phyloP scores from a whole-genome alignment of 2,113 vertebrate genomes.

The Cyprinodon variegatus region DNA sequence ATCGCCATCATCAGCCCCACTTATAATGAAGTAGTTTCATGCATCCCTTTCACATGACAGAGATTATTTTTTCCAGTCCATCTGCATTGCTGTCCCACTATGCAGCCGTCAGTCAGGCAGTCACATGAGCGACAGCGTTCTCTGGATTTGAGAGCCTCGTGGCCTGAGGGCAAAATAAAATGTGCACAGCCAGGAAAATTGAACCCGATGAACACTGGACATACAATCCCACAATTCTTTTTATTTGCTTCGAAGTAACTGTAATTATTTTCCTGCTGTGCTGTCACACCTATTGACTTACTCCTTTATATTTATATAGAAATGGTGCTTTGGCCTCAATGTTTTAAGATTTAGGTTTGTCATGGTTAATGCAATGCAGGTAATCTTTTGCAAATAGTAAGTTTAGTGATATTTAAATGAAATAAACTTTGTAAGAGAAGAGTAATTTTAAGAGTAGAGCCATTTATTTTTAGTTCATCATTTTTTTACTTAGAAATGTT shows the following conservation, averaged over 20 bases:
- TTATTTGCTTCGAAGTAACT: background rate
- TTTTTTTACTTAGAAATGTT: background rate
- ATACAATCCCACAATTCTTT: background rate
- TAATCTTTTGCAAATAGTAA: background rate
- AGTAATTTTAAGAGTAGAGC: too few species aligned
- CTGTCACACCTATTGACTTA: background rate
- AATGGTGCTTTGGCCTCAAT: background rate
- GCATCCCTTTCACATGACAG: background rate
- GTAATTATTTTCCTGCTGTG: background rate
- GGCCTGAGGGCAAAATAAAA: slow-evolving; percentile 1
- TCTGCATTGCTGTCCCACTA: background rate
- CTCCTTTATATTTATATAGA: background rate
- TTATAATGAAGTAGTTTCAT: background rate
- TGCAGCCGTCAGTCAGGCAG: background rate
- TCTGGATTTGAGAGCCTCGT: background rate
- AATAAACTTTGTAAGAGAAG: background rate
- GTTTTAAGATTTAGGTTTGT: background rate
- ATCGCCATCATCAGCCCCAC: background rate
- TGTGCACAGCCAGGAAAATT: background rate
- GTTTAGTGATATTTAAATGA: background rate
- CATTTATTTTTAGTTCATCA: background rate
- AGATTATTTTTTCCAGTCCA: background rate
- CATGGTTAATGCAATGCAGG: background rate
- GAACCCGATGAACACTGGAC: background rate
- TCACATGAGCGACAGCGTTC: background rate